Evolutionary conservation across 2,113 vertebrate genomes (phyloP), one percentile per base, ranked within the genome.

Genomic region (Cyanoliseus patagonus): DNA sequence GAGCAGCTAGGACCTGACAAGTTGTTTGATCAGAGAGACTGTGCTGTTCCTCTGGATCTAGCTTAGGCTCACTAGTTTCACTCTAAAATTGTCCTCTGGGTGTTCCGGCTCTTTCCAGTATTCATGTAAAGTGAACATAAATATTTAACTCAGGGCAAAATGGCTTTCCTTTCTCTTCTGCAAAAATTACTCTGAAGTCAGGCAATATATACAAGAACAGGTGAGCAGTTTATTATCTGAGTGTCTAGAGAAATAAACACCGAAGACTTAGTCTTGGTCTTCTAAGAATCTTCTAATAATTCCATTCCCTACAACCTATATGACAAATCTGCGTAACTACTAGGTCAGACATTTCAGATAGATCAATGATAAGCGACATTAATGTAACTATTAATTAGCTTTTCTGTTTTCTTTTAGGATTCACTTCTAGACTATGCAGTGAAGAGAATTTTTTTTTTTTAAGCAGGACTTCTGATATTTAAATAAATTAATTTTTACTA

Each of bases 241-340:
- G 22, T 11, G 6, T 49, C 57, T 69, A 66, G n/a, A 69, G 49
- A 75, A 24, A 69, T 10, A 79, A 79, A 41, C 14, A n/a, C 6
- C 13, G 17, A 42, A 42, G 22, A 42, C 35, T 68, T 57, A 90
- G 18, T 3, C 11, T 31, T 51, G 8, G 3, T 59, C 6, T 53
- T 75, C 31, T 28, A 87, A 55, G n/a, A 69, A n/a, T 66, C 49
- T 90, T 75, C 14, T 55, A 63, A 13, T 24, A 49, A 11, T 14
- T 22, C 3, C 0, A 0, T 80, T 83, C 10, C 10, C 2, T 10
- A 41, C 7, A 51, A 46, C 9, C 12, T 39, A 6, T 31, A 30
- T 53, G 13, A 61, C 18, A 77, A 73, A 41, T 33, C 18, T 33
- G 0, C 25, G 15, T 22, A 18, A 15, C 14, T 85, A 35, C 11